A percentile compares a stretch with the other conserved stretches of the same genome.
These are phyloP conservation scores for Blastomussa wellsi DNA, from an alignment of 92 coral and sea anemone species.

Conservation along the genomic window DNA sequence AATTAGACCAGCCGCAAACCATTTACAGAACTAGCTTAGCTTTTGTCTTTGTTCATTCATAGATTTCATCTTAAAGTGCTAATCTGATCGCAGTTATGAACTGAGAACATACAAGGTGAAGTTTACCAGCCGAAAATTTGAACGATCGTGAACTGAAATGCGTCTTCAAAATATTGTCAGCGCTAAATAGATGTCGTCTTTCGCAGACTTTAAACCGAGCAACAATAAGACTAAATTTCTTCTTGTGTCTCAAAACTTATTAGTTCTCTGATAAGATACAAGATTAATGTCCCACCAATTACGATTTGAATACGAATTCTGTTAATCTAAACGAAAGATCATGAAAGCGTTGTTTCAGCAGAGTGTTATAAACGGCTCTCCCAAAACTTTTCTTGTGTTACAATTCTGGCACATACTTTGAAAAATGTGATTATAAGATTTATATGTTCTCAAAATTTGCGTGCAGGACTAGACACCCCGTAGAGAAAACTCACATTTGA, in stretches of 20 bases:
- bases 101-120: neutral
- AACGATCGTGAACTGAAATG: neutral
- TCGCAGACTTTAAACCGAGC: neutral
- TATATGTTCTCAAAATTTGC: constrained; percentile 10
- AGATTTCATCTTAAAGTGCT: neutral
- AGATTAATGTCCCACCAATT: neutral
- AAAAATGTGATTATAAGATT: neutral
- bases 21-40: neutral
- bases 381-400: neutral
- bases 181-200: neutral
- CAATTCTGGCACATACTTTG: neutral
- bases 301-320: neutral
- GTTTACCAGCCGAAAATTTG: neutral
- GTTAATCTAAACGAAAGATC: neutral
- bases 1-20: neutral
- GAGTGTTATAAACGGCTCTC: neutral
- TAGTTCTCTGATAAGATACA: neutral
- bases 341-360: neutral
- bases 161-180: neutral
- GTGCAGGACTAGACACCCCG: constrained; percentile 14
- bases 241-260: neutral
- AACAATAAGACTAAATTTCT: neutral
- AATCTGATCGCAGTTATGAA: neutral
- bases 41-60: neutral
- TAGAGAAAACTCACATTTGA: neutral